Evolutionary conservation across 1,140 invertebrate species (phyloP), one percentile per base, ranked within the genome.

Genomic region (Euwallacea similis): DNA sequence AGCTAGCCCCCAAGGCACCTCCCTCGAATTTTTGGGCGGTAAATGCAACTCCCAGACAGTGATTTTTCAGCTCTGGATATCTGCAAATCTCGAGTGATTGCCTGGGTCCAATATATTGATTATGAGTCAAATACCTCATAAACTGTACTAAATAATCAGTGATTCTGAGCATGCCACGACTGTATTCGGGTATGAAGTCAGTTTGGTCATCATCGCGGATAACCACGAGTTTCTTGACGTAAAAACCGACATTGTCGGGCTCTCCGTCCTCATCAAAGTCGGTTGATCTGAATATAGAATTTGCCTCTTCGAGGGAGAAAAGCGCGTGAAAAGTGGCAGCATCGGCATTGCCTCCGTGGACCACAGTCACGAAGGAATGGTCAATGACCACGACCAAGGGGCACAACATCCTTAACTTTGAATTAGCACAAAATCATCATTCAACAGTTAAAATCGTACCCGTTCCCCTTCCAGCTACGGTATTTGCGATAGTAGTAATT

Each of bases 21-120:
- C 73, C 61, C 10, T 71, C 53, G 41, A 77, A 77, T 47, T 70
- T 71, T 64, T 75, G 75, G 10, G 69, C 75, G 15, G 73, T 75
- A 53, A 77, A 75, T 11, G 62, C 41, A 8, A 76, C 59, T 9
- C 74, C 75, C 8, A 77, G 66, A 72, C 73, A 80, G 74, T 73
- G 78, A 76, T 78, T 73, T 66, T 50, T 76, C 73, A 66, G 77
- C 75, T 61, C 56, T 71, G 75, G 74, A 60, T n/a, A 79, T 74
- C 78, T 70, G 77, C 67, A 76, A 78, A 68, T 79, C 74, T 8
- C 11, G 15, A 41, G 15, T 42, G 7, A 61, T 50, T 61, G 15
- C 15, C n/a, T n/a, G n/a, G n/a, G n/a, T n/a, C n/a, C 43, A 8
- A 58, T 43, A 56, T 67, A 43, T 13, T 13, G n/a, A 54, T n/a